Evolutionary conservation across 2,888 invertebrate species (phyloP), one percentile per base, ranked within the genome.

Genomic region (Silvanus unidentatus): DNA sequence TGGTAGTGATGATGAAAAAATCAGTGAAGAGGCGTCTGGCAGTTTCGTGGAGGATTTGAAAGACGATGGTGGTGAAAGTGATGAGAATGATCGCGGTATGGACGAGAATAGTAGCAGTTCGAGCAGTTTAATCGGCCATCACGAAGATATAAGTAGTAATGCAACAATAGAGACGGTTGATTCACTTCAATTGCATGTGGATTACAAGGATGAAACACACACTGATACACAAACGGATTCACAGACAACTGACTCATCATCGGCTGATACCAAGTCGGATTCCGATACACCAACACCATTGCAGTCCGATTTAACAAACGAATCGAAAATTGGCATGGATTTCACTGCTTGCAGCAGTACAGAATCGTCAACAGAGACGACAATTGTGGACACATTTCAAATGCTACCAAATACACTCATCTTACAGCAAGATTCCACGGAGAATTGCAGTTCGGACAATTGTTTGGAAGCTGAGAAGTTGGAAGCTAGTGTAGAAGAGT

Each of bases 401-500:
- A 59, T 64, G 35, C 53, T 73, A 42, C 72, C 73, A 1, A 71
- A 70, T 45, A 66, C 70, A 3, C 48, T 72, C 34, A 73, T 72
- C 40, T 53, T 73, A 5, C 71, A 71, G 44, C 71, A 72, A 47
- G 68, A 69, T 44, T 58, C 67, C 1, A 70, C 73, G 46, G 72
- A 74, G 49, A 69, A 62, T 60, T 66, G 63, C 44, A n/a, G 4
- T 6, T 5, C 16, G 5, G 16, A 16, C 15, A 15, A 16, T 15
- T 32, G 32, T 12, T 32, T 32, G 32, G 58, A 61, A 1, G 66
- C 65, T 3, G 70, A 70, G 50, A 71, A 70, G 50, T 52, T 72
- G 42, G 69, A 68, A 53, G 70, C 68, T 3, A 71, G 64, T 52
- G 72, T 70, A 2, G 70, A 70, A 46, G 72, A 71, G 53, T 72